Base-by-base conservation (phyloP, 2,888 invertebrate species). In the Netelia virgata region DNA sequence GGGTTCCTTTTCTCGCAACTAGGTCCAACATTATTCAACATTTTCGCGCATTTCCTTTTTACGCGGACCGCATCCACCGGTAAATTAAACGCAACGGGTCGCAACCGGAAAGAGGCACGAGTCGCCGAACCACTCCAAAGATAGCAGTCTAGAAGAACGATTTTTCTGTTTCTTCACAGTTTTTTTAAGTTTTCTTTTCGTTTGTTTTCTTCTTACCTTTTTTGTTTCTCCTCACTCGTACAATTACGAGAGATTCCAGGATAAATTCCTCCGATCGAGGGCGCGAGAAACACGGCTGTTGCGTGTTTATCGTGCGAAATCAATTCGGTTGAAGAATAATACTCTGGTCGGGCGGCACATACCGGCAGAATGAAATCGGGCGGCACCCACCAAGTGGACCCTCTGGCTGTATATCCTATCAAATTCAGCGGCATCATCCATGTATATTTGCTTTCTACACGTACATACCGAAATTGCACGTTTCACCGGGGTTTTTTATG, bases 221-320 rank as follows among this genome's bases (percentile, higher is more conserved):
- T 41, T 10, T 61, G 10, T 68, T 64, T 61, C 16, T 18, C 61
- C 61, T 47, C n/a, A 41, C 18, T 10, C 6, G 5, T 53, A 73
- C 47, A 75, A 73, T 76, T 53, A 53, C 36, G n/a, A 11, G 10
- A 64, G 57, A 82, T 78, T 75, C 50, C 10, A 23, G 47, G 41
- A 61, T 75, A 20, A 72, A 75, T 74, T 72, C 20, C 82, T 66
- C 47, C 64, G 47, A 16, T 59, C 28, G 18, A 64, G 57, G 11
- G 36, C 59, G 36, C 23, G 57, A n/a, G n/a, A n/a, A 36, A 57
- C 55, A 41, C 55, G 73, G 47, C 68, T 41, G 50, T 64, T 74
- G 78, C 70, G 78, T 74, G 82, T 82, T 69, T 82, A 84, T 84
- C 75, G 70, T 70, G 74, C 61, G 70, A 82, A 84, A 84, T 84